phyloP scores from a whole-genome alignment of 2,113 vertebrate genomes.

The Nothobranchius furzeri region DNA sequence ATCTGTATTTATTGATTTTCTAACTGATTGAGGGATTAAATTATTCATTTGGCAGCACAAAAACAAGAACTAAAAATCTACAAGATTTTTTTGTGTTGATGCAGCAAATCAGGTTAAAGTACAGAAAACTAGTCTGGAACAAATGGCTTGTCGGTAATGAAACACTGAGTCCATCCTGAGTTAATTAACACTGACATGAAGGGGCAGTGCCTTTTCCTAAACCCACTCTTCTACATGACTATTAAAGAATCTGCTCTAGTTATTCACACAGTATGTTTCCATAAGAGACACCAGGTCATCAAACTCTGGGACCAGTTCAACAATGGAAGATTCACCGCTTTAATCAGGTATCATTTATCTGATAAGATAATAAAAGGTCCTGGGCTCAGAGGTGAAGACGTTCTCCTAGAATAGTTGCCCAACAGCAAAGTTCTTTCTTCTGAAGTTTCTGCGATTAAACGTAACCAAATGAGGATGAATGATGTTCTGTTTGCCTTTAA shows the following conservation, averaged over 20 bases:
- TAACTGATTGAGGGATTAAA: no score
- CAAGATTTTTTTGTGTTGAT: background rate
- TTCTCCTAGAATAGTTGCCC: no score
- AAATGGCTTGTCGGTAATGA: background rate
- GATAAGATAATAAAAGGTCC: constrained; percentile 4
- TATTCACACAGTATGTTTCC: background rate
- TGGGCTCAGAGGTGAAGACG: background rate
- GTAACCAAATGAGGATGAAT: constrained; percentile 10
- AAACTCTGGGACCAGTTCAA: background rate
- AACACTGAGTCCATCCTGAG: background rate
- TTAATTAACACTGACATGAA: background rate
- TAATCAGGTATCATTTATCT: constrained; percentile 3
- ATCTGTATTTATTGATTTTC: no score
- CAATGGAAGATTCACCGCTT: background rate
- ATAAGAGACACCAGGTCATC: background rate
- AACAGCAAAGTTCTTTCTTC: background rate
- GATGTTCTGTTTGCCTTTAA: constrained; percentile 27
- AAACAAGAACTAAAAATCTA: no score
- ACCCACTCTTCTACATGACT: constrained; percentile 9
- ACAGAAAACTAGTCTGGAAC: background rate
- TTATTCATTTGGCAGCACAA: no score
- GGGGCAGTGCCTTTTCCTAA: background rate
- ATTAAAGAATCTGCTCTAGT: no score
- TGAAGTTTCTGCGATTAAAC: background rate
- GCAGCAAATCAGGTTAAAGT: background rate